phyloP scores from a whole-genome alignment of 2,797 vertebrate species.

The Acipenser oxyrinchus region DNA sequence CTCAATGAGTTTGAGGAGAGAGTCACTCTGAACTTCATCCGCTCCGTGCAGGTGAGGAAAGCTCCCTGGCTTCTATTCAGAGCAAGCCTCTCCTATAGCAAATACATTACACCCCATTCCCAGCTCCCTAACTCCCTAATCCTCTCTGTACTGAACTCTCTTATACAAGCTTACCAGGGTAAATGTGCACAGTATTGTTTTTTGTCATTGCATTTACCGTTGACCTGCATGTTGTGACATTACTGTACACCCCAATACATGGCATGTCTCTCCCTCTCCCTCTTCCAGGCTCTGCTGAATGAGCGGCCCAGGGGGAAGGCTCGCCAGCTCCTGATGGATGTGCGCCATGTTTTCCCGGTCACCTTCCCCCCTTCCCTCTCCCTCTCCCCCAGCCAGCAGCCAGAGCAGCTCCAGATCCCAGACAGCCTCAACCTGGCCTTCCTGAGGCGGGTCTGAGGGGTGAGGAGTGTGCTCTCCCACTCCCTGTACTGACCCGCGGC shows the following conservation, averaged over 20 bases:
- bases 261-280: constrained; percentile 11
- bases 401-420: constrained; percentile 58
- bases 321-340: constrained; percentile 61
- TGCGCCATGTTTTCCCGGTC: constrained; percentile 61
- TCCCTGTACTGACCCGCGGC: no score
- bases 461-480: background rate
- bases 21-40: constrained; percentile 64
- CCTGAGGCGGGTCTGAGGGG: constrained; percentile 41
- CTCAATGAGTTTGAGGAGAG: constrained; percentile 63
- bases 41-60: constrained; percentile 55
- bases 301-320: constrained; percentile 33
- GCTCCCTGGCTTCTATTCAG: no score
- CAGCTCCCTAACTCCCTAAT: no score
- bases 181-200: no score
- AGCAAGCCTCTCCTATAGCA: no score
- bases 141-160: no score
- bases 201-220: no score
- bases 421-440: constrained; percentile 60
- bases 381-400: constrained; percentile 22
- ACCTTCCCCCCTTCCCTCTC: constrained; percentile 50
- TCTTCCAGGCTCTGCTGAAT: constrained; percentile 51
- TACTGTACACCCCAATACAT: no score
- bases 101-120: no score
- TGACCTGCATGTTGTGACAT: no score
- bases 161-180: no score